A percentile compares a stretch with the other conserved stretches of the same genome.
Conservation (phyloP, 1,140 invertebrate species). For the Drosophila prosaltans region DNA sequence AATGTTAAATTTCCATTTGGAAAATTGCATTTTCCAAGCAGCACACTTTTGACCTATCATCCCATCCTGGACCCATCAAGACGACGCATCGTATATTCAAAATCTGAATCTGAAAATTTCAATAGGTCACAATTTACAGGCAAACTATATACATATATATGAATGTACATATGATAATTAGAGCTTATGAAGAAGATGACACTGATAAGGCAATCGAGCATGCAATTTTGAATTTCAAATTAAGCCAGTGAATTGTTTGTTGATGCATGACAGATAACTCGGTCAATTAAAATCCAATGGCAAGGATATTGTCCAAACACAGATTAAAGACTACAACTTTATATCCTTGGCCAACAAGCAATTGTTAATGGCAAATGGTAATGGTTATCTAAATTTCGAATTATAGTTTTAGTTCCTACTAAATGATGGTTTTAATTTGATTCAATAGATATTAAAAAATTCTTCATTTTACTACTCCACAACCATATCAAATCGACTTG, state of each 20-base stretch:
- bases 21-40: slow-evolving; percentile 53
- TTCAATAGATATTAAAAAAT: too few relatives aligned
- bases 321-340: too few relatives aligned
- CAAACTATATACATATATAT: background rate
- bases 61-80: background rate
- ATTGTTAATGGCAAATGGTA: too few relatives aligned
- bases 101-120: slow-evolving; percentile 13
- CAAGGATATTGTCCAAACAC: too few relatives aligned
- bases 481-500: background rate
- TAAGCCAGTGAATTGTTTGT: background rate
- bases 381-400: too few relatives aligned
- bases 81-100: slow-evolving; percentile 8
- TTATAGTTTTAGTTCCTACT: too few relatives aligned
- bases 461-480: too few relatives aligned
- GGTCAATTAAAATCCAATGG: background rate
- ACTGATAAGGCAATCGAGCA: slow-evolving; percentile 6
- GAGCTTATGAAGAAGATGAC: background rate
- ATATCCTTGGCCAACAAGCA: too few relatives aligned
- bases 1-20: slow-evolving; percentile 47
- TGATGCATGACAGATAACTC: background rate
- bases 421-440: too few relatives aligned
- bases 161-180: background rate
- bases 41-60: slow-evolving; percentile 6
- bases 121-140: slow-evolving; percentile 4
- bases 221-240: background rate